These are phyloP conservation scores for Diceros bicornis DNA, from an alignment of 2,797 vertebrate genomes.

Conservation along the genomic window DNA sequence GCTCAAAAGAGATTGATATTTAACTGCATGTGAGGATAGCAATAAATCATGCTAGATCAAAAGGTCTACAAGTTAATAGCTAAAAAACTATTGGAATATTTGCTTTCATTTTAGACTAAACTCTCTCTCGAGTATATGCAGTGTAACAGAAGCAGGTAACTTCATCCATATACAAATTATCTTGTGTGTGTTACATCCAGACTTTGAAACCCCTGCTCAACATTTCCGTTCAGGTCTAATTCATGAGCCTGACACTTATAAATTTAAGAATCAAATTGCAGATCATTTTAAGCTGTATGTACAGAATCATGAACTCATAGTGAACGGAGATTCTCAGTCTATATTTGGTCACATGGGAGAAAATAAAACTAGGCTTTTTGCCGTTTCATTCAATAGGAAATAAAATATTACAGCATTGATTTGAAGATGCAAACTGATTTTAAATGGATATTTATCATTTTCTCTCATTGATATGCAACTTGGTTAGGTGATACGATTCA, in stretches of 20 bases:
- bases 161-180: slow-evolving; percentile 79
- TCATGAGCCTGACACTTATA: slow-evolving; percentile 80
- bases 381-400: not conserved
- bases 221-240: slow-evolving; percentile 85
- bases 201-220: slow-evolving; percentile 77
- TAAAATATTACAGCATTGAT: slow-evolving; percentile 7
- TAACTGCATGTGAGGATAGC: not conserved
- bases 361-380: slow-evolving; percentile 46
- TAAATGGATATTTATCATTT: not conserved
- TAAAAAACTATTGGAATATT: slow-evolving; percentile 59
- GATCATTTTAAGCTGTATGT: slow-evolving; percentile 77
- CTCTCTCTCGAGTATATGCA: not conserved
- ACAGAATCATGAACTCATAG: not conserved
- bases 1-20: slow-evolving; percentile 27
- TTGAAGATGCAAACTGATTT: slow-evolving; percentile 51
- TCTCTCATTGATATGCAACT: not conserved
- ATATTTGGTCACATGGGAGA: not conserved
- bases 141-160: slow-evolving; percentile 65
- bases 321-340: not conserved
- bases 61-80: slow-evolving; percentile 54
- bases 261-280: slow-evolving; percentile 80
- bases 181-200: slow-evolving; percentile 79
- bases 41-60: slow-evolving; percentile 74
- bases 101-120: slow-evolving; percentile 66
- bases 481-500: not conserved